Conservation (phyloP, 2,888 invertebrate species). For the Schrankia costaestrigalis region DNA sequence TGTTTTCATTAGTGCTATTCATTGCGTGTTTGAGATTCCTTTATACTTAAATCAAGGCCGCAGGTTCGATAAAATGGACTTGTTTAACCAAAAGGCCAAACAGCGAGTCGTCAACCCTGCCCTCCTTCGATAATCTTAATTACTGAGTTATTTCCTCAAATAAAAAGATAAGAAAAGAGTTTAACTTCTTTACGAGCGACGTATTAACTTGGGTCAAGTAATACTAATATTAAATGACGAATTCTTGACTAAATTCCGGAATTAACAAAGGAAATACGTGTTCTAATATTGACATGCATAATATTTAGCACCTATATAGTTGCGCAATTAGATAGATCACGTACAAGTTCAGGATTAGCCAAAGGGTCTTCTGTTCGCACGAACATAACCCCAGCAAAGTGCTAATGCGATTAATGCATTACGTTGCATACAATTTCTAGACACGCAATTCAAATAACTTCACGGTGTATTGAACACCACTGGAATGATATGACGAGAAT, state of each 20-base stretch:
- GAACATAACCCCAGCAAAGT: slow-evolving; percentile 44
- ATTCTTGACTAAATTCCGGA: slow-evolving; percentile 1
- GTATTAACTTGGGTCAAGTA: slow-evolving; percentile 14
- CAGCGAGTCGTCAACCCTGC: slow-evolving; percentile 49
- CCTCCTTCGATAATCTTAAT: slow-evolving; percentile 56
- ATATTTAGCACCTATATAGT: background rate
- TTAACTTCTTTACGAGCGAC: slow-evolving; percentile 10
- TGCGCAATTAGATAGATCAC: slow-evolving; percentile 25
- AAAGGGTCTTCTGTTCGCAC: slow-evolving; percentile 35
- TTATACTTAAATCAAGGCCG: slow-evolving; percentile 44
- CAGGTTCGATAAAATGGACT: slow-evolving; percentile 46
- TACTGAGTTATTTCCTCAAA: slow-evolving; percentile 38
- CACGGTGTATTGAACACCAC: slow-evolving; percentile 60
- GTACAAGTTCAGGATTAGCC: slow-evolving; percentile 30
- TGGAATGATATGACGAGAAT: slow-evolving; percentile 55
- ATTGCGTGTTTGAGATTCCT: slow-evolving; percentile 47
- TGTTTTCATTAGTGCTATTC: slow-evolving; percentile 29
- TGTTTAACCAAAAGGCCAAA: slow-evolving; percentile 38
- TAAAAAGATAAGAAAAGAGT: slow-evolving; percentile 18
- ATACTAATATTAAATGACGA: slow-evolving; percentile 1
- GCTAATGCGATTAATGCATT: slow-evolving; percentile 58
- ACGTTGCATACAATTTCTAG: slow-evolving; percentile 59
- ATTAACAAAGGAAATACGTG: slow-evolving; percentile 8
- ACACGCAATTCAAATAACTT: slow-evolving; percentile 67
- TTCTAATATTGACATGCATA: slow-evolving; percentile 4